phyloP scores from a whole-genome alignment of 2,888 invertebrate genomes.

The Isoperla grammatica region DNA sequence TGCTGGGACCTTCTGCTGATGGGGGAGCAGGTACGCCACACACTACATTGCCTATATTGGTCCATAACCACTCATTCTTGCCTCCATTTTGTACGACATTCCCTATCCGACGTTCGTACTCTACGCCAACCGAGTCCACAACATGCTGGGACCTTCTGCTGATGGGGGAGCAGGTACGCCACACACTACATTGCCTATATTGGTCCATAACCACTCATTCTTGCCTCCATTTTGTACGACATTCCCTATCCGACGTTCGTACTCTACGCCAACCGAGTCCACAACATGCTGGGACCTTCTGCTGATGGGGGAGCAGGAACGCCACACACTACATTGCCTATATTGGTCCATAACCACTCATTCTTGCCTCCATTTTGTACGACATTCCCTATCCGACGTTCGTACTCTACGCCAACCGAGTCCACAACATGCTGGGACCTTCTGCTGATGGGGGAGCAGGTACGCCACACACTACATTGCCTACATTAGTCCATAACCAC shows the following conservation, averaged over 20 bases:
- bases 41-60: too few species aligned
- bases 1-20: slow-evolving; percentile 88
- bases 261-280: slow-evolving; percentile 85
- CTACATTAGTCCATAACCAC: too few species aligned
- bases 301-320: slow-evolving; percentile 84
- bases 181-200: too few species aligned
- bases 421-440: slow-evolving; percentile 91
- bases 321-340: too few species aligned
- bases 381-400: slow-evolving; percentile 94
- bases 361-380: too few species aligned
- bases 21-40: slow-evolving; percentile 68
- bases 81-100: slow-evolving; percentile 91
- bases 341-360: too few species aligned
- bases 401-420: slow-evolving; percentile 86
- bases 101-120: slow-evolving; percentile 91
- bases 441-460: slow-evolving; percentile 87
- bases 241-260: slow-evolving; percentile 94
- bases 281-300: slow-evolving; percentile 90
- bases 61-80: too few species aligned
- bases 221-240: too few species aligned
- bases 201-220: too few species aligned
- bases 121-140: slow-evolving; percentile 88
- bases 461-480: too few species aligned
- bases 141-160: slow-evolving; percentile 88
- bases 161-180: slow-evolving; percentile 77